phyloP scores from a whole-genome alignment of 2,797 vertebrate species.

The Garrulus glandarius region DNA sequence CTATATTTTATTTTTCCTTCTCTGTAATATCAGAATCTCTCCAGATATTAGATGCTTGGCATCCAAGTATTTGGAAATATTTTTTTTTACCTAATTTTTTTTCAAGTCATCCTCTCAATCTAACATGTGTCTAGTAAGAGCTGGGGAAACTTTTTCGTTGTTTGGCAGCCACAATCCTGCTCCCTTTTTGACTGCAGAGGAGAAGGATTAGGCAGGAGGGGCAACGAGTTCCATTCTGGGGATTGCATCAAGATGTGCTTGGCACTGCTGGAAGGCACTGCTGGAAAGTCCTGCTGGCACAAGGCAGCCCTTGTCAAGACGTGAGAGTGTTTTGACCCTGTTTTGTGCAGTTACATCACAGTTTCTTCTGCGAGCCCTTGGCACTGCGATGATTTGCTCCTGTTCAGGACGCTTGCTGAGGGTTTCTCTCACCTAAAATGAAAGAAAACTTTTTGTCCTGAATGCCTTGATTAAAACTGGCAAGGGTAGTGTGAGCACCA shows the following conservation, averaged over 20 bases:
- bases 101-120: not conserved
- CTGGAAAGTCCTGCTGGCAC: not conserved
- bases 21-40: not conserved
- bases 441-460: not conserved
- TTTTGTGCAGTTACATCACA: not conserved
- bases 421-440: not conserved
- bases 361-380: not conserved
- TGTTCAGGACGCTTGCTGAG: not conserved
- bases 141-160: not conserved
- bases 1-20: not conserved
- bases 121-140: not conserved
- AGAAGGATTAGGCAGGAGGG: not conserved
- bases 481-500: fast-evolving
- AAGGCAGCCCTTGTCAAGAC: not conserved
- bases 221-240: not conserved
- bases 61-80: not conserved
- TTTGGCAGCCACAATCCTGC: not conserved
- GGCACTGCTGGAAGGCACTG: not conserved
- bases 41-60: not conserved
- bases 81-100: not conserved
- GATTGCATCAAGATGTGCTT: not conserved
- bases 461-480: not conserved
- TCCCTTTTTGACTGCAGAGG: not conserved
- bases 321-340: fast-evolving
- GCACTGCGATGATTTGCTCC: not conserved